Percentiles rank a stretch among this genome's conserved stretches.
Evolutionary conservation across 1,140 invertebrate species (phyloP).

Genomic region (Zaprionus ornatus): DNA sequence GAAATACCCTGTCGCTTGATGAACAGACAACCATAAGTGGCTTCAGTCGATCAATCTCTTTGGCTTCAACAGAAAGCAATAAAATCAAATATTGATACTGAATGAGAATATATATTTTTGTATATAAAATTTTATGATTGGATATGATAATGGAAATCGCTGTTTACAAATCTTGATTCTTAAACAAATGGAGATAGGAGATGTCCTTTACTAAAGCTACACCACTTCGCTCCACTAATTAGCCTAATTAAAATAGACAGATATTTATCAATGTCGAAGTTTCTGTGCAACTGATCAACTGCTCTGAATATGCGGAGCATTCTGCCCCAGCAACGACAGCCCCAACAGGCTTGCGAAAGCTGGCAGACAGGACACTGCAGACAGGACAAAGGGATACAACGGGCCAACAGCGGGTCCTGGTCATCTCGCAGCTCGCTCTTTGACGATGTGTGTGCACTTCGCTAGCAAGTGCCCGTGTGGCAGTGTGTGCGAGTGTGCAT

Average conservation of each 20-base stretch:
- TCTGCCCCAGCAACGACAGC: not conserved
- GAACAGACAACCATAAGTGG: not conserved
- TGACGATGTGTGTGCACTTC: slow-evolving; percentile 31
- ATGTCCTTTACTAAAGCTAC: not conserved
- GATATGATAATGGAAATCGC: too few relatives aligned
- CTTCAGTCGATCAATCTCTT: not conserved
- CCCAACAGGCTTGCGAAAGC: slow-evolving; percentile 2
- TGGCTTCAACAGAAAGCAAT: not conserved
- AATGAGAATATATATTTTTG: not conserved
- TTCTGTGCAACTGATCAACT: not conserved
- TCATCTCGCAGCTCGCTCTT: slow-evolving; percentile 24
- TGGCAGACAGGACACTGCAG: slow-evolving; percentile 9
- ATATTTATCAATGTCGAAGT: not conserved
- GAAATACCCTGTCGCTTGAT: not conserved
- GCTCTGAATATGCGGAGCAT: not conserved
- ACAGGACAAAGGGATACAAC: slow-evolving; percentile 34
- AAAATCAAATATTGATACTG: too few relatives aligned
- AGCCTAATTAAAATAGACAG: not conserved
- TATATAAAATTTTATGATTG: not conserved
- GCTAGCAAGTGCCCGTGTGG: slow-evolving; percentile 25
- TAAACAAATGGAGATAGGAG: not conserved
- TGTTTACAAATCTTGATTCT: not conserved
- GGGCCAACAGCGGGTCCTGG: slow-evolving; percentile 25
- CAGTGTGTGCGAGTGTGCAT: slow-evolving; percentile 26
- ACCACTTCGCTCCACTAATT: not conserved